A percentile compares a stretch with the other conserved stretches of the same genome.
phyloP scores from a whole-genome alignment of 2,797 vertebrate species.

The Taenioides sp. region DNA sequence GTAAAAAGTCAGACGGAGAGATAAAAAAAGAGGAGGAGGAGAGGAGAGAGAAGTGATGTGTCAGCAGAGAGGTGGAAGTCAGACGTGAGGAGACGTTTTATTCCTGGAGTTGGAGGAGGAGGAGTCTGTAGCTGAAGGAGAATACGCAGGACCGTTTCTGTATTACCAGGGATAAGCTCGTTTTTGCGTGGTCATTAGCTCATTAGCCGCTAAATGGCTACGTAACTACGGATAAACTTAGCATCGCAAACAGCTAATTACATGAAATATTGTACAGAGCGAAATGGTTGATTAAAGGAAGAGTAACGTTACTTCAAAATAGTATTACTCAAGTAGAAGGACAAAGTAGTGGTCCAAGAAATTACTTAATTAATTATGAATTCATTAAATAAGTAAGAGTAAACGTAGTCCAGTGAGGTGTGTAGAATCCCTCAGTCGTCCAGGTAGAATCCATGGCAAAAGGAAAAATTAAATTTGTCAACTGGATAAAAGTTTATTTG shows the following conservation, averaged over 20 bases:
- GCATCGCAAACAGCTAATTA: conserved; percentile 51
- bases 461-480: too few relatives aligned
- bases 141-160: conserved; percentile 42
- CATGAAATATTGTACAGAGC: conserved; percentile 35
- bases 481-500: too few relatives aligned
- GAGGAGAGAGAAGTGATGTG: conserved; percentile 62
- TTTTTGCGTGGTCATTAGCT: conserved; percentile 57
- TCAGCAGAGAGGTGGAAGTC: conserved; percentile 75
- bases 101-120: conserved; percentile 54
- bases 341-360: too few relatives aligned
- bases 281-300: conserved; percentile 7
- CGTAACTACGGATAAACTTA: conserved; percentile 58
- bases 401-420: too few relatives aligned
- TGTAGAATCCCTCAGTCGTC: too few relatives aligned
- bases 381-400: too few relatives aligned
- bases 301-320: too few relatives aligned
- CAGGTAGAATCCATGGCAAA: too few relatives aligned
- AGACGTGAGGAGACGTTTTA: conserved; percentile 66
- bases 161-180: conserved; percentile 41
- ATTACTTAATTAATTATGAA: too few relatives aligned
- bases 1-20: conserved; percentile 69
- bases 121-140: conserved; percentile 46
- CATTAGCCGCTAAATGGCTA: conserved; percentile 65
- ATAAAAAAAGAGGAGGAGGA: conserved; percentile 50
- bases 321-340: too few relatives aligned